Percentiles rank a stretch among this genome's conserved stretches.
phyloP scores from a whole-genome alignment of 2,113 vertebrate species.

The Pampusana beccarii region DNA sequence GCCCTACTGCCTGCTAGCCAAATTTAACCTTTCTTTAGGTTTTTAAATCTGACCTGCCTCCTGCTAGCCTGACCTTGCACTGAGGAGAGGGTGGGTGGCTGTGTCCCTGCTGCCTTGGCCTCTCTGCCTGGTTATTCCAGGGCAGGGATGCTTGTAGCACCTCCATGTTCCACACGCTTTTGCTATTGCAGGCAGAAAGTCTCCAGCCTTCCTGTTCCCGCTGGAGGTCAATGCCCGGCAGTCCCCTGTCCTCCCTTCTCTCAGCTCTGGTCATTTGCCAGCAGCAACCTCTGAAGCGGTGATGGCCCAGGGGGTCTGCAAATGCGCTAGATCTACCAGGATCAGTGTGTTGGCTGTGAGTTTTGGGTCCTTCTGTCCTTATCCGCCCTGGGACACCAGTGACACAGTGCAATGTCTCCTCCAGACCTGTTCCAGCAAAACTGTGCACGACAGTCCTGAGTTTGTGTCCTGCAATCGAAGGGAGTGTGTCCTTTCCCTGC shows the following conservation, averaged over 20 bases:
- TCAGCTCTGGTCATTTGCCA: neutral
- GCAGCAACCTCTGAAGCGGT: neutral
- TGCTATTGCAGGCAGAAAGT: neutral
- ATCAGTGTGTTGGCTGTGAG: neutral
- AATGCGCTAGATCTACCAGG: rapidly evolving
- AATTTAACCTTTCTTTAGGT: neutral
- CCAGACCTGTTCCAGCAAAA: neutral
- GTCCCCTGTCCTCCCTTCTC: neutral
- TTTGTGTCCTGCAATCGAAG: neutral
- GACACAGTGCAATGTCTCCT: neutral
- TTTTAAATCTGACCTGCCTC: neutral
- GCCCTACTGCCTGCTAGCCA: neutral
- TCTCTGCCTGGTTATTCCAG: slow-evolving; percentile 24
- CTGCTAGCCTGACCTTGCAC: slow-evolving; percentile 14
- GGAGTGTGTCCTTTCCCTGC: neutral
- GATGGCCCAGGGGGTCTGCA: neutral
- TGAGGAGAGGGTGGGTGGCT: neutral
- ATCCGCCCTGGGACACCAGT: rapidly evolving
- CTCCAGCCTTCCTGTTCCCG: neutral
- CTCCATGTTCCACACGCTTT: neutral
- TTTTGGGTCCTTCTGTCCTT: neutral
- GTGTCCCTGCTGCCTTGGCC: neutral
- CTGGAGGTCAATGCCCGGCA: slow-evolving; percentile 17
- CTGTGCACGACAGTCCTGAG: rapidly evolving
- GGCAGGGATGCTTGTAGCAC: neutral